phyloP scores from a whole-genome alignment of 2,113 vertebrate species.

The Periophthalmodon schlosseri region DNA sequence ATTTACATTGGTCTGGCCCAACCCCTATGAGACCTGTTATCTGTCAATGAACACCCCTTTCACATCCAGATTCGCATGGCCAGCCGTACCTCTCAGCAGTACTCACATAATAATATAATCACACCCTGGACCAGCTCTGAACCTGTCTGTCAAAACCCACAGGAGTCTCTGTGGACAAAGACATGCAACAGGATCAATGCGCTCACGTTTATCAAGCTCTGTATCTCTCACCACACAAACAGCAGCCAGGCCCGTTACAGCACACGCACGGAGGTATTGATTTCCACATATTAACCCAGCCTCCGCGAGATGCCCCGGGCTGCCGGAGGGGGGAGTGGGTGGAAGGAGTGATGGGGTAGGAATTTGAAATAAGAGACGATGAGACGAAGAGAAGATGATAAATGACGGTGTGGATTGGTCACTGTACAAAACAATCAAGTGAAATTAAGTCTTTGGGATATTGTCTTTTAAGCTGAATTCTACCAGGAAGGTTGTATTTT shows the following conservation, averaged over 20 bases:
- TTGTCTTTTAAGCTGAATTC: neutral
- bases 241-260: constrained; percentile 32
- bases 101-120: neutral
- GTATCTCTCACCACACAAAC: neutral
- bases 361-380: constrained; percentile 9
- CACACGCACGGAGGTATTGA: constrained; percentile 51
- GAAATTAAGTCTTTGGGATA: neutral
- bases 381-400: constrained; percentile 34
- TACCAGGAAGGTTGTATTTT: no score
- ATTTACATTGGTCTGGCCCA: neutral
- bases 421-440: neutral
- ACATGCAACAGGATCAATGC: constrained; percentile 47
- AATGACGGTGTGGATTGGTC: neutral
- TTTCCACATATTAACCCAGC: constrained; percentile 56
- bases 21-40: neutral
- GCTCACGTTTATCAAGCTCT: constrained; percentile 36
- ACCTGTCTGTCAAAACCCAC: constrained; percentile 46
- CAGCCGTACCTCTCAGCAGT: neutral
- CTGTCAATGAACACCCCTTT: neutral
- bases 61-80: constrained; percentile 9
- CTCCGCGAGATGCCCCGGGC: constrained; percentile 52
- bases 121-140: constrained; percentile 11
- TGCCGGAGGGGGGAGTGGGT: constrained; percentile 12
- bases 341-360: constrained; percentile 12
- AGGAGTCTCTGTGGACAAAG: constrained; percentile 35